These are phyloP conservation scores for Herminia tarsipennalis DNA, from an alignment of 2,888 invertebrate species.

Conservation along the genomic window DNA sequence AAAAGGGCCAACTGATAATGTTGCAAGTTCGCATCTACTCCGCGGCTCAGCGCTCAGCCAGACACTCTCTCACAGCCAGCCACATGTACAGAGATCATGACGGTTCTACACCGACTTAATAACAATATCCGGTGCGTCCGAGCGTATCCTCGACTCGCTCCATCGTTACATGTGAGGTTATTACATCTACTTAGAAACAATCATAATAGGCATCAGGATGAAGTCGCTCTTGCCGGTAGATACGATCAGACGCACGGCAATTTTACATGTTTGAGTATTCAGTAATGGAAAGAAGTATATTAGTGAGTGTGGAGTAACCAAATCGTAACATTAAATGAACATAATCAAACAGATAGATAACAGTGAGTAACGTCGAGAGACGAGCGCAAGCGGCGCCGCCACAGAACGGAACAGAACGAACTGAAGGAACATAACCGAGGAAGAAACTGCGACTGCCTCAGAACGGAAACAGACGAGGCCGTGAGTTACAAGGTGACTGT, in stretches of 20 bases:
- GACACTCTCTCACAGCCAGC: conserved; percentile 11
- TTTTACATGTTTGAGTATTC: conserved; percentile 36
- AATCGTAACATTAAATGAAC: conserved; percentile 34
- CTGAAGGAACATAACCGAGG: conserved; percentile 41
- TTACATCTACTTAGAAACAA: neutral
- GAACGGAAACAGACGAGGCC: conserved; percentile 71
- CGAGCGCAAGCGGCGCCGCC: conserved; percentile 20
- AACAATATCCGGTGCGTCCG: conserved; percentile 3
- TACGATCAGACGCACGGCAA: conserved; percentile 56
- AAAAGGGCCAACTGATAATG: conserved; percentile 31
- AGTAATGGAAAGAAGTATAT: conserved; percentile 49
- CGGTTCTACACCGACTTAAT: neutral
- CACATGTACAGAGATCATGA: neutral
- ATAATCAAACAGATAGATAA: conserved; percentile 43
- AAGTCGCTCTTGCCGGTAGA: neutral
- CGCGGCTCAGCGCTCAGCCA: conserved; percentile 13
- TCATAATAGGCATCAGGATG: neutral
- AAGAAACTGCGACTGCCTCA: conserved; percentile 83
- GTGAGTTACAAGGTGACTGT: conserved; percentile 88
- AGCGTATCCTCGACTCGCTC: too few species aligned
- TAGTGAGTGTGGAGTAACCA: conserved; percentile 54
- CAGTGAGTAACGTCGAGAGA: conserved; percentile 39
- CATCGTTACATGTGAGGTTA: too few species aligned
- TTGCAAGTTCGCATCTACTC: conserved; percentile 12
- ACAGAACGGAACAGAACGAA: conserved; percentile 25